These are phyloP conservation scores for Chiroxiphia lanceolata DNA, from an alignment of 2,797 vertebrate genomes.

Conservation along the genomic window DNA sequence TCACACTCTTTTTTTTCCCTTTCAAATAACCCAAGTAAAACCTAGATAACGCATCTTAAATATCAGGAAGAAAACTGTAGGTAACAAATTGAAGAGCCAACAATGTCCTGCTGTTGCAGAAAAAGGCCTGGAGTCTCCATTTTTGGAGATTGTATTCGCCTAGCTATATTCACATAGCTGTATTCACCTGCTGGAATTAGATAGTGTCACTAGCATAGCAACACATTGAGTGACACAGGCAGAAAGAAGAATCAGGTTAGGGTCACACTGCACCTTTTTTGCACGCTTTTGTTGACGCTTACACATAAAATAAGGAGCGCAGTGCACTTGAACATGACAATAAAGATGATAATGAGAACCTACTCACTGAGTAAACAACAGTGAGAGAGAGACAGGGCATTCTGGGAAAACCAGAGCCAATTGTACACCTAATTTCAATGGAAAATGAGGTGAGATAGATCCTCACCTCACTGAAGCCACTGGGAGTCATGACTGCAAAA, in stretches of 20 bases:
- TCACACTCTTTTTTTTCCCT: accelerated
- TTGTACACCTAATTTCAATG: neutral
- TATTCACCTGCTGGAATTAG: neutral
- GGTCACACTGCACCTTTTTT: neutral
- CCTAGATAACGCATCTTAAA: neutral
- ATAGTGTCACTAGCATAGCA: neutral
- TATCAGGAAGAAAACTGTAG: no score
- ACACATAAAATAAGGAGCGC: neutral
- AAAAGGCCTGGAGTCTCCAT: no score
- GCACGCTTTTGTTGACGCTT: neutral
- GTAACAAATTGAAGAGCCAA: no score
- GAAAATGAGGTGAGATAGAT: neutral
- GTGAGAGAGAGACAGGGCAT: neutral
- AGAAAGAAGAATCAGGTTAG: neutral
- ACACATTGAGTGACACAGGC: accelerated
- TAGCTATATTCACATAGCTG: neutral
- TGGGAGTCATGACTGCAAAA: neutral
- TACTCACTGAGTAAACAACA: neutral
- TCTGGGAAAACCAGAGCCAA: neutral
- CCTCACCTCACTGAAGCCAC: neutral
- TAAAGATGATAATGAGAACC: neutral
- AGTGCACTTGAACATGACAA: neutral
- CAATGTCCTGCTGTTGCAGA: no score
- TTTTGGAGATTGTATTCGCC: no score
- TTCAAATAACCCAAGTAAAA: neutral